phyloP scores from a whole-genome alignment of 2,888 invertebrate species.

The Drosophila suboccidentalis region DNA sequence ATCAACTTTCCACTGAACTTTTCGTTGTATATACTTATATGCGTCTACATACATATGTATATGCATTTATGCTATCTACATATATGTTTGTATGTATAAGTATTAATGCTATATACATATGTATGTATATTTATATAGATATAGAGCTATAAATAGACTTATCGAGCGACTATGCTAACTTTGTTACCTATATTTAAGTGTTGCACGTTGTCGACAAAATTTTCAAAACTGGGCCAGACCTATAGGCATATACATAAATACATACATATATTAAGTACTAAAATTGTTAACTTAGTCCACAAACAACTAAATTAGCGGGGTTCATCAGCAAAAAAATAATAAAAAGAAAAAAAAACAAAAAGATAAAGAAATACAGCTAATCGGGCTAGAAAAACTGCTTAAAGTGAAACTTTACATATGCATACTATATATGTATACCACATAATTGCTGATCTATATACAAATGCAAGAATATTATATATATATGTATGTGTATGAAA shows the following conservation, averaged over 20 bases:
- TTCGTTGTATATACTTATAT: conserved; percentile 34
- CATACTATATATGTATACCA: conserved; percentile 27
- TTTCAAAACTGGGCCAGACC: conserved; percentile 52
- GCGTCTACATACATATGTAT: conserved; percentile 21
- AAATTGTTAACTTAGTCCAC: conserved; percentile 35
- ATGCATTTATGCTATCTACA: conserved; percentile 4
- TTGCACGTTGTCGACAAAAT: conserved; percentile 68
- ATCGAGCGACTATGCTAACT: conserved; percentile 56
- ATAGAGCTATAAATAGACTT: conserved; percentile 38
- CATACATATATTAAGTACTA: conserved; percentile 28
- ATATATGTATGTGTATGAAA: conserved; percentile 39
- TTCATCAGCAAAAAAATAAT: conserved; percentile 41
- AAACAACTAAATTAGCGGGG: conserved; percentile 39
- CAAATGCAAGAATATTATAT: conserved; percentile 26
- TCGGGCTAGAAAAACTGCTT: conserved; percentile 26
- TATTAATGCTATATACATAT: conserved; percentile 16
- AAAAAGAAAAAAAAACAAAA: conserved; percentile 2
- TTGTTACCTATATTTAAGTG: conserved; percentile 79
- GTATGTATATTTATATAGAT: conserved; percentile 26
- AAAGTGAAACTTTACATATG: conserved; percentile 39
- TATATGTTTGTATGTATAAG: conserved; percentile 27
- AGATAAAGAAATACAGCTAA: conserved; percentile 14
- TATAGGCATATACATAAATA: conserved; percentile 30
- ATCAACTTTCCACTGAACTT: conserved; percentile 54
- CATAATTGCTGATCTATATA: conserved; percentile 54